Conservation (phyloP, 1,140 invertebrate genomes). For the Pseudachorutes palmiensis region DNA sequence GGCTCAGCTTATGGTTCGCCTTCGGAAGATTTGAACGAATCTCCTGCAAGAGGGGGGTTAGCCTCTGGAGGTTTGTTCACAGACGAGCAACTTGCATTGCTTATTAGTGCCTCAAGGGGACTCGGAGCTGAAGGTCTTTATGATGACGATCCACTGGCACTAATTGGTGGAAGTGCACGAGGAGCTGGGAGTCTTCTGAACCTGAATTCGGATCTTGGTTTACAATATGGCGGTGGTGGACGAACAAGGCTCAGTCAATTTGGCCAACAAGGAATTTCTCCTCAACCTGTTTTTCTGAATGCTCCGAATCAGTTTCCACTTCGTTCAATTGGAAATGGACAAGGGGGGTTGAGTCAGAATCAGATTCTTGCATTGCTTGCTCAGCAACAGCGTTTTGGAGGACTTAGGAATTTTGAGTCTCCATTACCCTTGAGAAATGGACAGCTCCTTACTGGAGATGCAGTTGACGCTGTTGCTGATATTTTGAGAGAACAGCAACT, state of each 20-base stretch:
- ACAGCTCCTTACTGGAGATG: slow-evolving; percentile 12
- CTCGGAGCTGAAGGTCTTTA: not conserved
- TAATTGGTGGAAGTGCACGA: not conserved
- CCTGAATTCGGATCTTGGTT: not conserved
- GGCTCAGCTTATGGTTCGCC: not conserved
- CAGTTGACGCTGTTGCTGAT: slow-evolving; percentile 17
- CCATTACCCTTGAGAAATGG: not conserved
- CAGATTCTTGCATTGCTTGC: not conserved
- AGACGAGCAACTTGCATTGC: slow-evolving; percentile 8
- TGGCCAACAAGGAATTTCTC: too few species aligned
- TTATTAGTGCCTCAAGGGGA: slow-evolving; percentile 6
- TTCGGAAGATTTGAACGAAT: not conserved
- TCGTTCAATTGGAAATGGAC: not conserved
- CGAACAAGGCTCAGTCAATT: not conserved
- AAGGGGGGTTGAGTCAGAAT: not conserved
- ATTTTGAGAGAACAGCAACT: slow-evolving; percentile 29
- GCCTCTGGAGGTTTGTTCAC: slow-evolving; percentile 8
- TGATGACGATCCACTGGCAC: slow-evolving; percentile 4
- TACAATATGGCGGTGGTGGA: slow-evolving; percentile 3
- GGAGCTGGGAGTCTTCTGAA: not conserved
- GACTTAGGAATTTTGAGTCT: not conserved
- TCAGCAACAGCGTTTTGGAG: not conserved
- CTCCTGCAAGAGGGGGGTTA: not conserved
- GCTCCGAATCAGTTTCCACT: not conserved
- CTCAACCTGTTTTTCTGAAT: not conserved